Evolutionary conservation across 2,113 vertebrate genomes (phyloP).

Genomic region (Bombycilla garrulus): DNA sequence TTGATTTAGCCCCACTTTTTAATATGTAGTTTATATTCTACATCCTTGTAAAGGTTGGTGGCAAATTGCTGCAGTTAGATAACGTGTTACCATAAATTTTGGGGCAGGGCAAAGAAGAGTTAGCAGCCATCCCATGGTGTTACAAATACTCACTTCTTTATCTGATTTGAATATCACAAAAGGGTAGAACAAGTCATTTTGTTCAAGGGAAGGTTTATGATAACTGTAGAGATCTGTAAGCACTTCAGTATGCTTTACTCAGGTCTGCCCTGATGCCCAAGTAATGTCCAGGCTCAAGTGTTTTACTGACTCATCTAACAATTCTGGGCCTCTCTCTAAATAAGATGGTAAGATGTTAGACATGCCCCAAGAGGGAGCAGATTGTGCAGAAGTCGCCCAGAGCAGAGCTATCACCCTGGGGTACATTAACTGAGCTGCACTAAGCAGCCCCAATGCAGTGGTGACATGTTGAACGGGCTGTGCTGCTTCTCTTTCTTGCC

Average conservation of each 20-base stretch:
- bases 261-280: background rate
- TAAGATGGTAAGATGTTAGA: background rate
- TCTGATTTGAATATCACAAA: background rate
- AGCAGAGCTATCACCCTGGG: accelerated
- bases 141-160: conserved; percentile 15
- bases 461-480: background rate
- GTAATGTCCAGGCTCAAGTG: background rate
- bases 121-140: background rate
- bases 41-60: background rate
- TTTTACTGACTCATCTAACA: background rate
- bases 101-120: background rate
- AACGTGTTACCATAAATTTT: conserved; percentile 29
- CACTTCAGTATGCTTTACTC: background rate
- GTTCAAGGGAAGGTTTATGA: background rate
- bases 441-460: background rate
- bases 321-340: background rate
- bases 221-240: background rate
- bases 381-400: background rate
- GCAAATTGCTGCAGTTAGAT: conserved; percentile 37
- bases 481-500: background rate
- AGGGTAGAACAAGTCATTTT: background rate
- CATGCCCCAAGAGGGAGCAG: background rate
- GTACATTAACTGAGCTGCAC: background rate
- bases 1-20: conserved; percentile 3
- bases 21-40: conserved; percentile 11